These are phyloP conservation scores for Felis chaus DNA, from an alignment of 2,113 vertebrate genomes.

Conservation along the genomic window DNA sequence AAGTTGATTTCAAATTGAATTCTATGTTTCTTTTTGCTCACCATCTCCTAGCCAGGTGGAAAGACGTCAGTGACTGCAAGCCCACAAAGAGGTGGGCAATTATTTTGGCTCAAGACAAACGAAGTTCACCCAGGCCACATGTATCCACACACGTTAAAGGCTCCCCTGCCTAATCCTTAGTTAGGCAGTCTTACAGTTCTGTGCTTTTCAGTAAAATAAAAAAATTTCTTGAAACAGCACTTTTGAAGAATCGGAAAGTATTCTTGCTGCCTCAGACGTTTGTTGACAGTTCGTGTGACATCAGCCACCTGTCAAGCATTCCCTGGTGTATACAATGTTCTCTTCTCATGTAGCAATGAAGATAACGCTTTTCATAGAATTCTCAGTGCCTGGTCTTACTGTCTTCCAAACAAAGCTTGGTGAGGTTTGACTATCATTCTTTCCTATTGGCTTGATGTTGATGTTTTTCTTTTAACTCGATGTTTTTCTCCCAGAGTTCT, in stretches of 20 bases:
- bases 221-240: neutral
- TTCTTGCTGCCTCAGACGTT: constrained; percentile 47
- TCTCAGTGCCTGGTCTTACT: neutral
- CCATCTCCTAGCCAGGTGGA: neutral
- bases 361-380: neutral
- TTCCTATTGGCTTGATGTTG: constrained; percentile 68
- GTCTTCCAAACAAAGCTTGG: constrained; percentile 15
- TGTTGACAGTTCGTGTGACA: neutral
- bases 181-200: neutral
- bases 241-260: constrained; percentile 51
- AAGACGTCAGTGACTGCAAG: accelerated
- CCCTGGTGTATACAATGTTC: neutral
- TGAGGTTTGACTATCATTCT: constrained; percentile 56
- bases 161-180: neutral
- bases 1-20: neutral
- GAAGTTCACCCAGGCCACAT: too few species aligned
- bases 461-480: constrained; percentile 71
- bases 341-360: neutral
- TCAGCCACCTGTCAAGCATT: neutral
- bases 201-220: constrained; percentile 16
- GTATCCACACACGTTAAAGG: neutral
- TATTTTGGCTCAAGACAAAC: neutral
- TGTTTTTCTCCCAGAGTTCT: constrained; percentile 58
- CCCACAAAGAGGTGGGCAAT: neutral
- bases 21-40: neutral